A percentile compares a stretch with the other conserved stretches of the same genome.
These are phyloP conservation scores for Caenorhabditis sp. DNA, from an alignment of 2,888 invertebrate species.

Conservation along the genomic window DNA sequence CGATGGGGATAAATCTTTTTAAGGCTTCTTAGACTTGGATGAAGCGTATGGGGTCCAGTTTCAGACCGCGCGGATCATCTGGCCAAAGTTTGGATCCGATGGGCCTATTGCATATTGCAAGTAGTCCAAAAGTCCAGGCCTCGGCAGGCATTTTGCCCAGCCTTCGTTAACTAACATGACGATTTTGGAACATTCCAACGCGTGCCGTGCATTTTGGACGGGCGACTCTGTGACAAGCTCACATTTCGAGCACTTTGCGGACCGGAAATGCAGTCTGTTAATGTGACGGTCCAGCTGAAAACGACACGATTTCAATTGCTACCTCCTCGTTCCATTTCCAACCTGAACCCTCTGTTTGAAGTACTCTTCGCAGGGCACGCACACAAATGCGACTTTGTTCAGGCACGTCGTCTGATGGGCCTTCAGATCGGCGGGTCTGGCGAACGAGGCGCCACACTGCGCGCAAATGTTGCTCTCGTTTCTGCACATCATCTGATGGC, in stretches of 20 bases:
- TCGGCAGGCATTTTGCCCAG: no score
- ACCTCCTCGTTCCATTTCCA: not conserved
- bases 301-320: not conserved
- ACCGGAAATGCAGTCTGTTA: slow-evolving; percentile 51
- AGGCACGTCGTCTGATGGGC: slow-evolving; percentile 55
- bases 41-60: no score
- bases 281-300: slow-evolving; percentile 65
- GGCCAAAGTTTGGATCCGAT: not conserved
- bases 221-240: slow-evolving; percentile 23
- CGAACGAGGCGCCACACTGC: slow-evolving; percentile 43
- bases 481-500: slow-evolving; percentile 56
- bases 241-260: slow-evolving; percentile 29
- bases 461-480: slow-evolving; percentile 22
- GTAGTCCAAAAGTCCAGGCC: no score
- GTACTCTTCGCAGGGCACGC: slow-evolving; percentile 46
- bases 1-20: no score
- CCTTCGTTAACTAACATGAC: slow-evolving; percentile 24
- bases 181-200: slow-evolving; percentile 14
- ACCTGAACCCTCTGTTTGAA: slow-evolving; percentile 61
- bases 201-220: slow-evolving; percentile 16
- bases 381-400: slow-evolving; percentile 50
- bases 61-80: no score
- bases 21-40: no score
- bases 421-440: slow-evolving; percentile 32
- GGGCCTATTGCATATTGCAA: no score